A percentile compares a stretch with the other conserved stretches of the same genome.
phyloP scores from a whole-genome alignment of 2,797 vertebrate genomes.

The Coregonus suidteri region DNA sequence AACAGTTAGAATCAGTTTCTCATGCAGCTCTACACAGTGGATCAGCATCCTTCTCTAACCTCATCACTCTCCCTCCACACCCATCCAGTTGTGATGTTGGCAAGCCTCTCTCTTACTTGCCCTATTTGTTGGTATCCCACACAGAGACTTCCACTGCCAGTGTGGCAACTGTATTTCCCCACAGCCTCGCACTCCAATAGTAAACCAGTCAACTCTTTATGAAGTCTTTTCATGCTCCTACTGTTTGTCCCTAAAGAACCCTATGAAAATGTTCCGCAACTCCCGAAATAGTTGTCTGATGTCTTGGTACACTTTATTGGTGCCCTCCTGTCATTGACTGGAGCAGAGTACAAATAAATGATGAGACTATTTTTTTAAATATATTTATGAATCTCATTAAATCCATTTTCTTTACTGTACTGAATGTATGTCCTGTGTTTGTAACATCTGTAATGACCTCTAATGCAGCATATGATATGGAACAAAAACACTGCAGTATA shows the following conservation, averaged over 20 bases:
- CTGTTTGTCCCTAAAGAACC: slow-evolving; percentile 59
- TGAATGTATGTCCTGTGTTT: background rate
- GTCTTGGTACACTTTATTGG: slow-evolving; percentile 54
- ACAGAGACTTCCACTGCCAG: slow-evolving; percentile 62
- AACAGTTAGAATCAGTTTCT: background rate
- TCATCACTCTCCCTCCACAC: slow-evolving; percentile 10
- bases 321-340: slow-evolving; percentile 63
- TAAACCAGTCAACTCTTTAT: slow-evolving; percentile 61
- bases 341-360: slow-evolving; percentile 18
- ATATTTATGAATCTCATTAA: background rate
- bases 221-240: slow-evolving; percentile 38
- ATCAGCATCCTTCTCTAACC: slow-evolving; percentile 25
- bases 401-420: background rate
- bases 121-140: slow-evolving; percentile 71
- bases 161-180: slow-evolving; percentile 67
- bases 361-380: background rate
- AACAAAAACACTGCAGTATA: background rate
- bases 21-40: background rate
- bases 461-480: background rate
- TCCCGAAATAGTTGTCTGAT: slow-evolving; percentile 68
- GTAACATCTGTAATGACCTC: background rate
- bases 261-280: slow-evolving; percentile 68
- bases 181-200: slow-evolving; percentile 50
- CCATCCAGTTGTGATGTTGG: slow-evolving; percentile 60
- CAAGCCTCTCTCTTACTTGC: slow-evolving; percentile 40